Conservation (phyloP, 2,888 invertebrate species). For the Lordiphosa andalusiaca region DNA sequence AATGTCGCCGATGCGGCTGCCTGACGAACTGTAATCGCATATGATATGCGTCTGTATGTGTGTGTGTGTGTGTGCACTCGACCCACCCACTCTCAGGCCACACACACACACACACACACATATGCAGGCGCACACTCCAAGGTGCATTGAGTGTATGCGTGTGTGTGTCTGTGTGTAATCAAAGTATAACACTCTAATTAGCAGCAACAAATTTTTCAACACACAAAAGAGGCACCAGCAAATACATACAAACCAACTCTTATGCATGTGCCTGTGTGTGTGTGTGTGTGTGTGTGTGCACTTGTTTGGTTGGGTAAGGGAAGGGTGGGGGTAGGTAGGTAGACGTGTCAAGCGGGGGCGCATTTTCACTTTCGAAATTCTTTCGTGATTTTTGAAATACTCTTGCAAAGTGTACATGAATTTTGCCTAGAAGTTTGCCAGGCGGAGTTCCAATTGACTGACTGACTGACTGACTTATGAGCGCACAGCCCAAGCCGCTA, state of each 20-base stretch:
- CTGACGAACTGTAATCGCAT: not conserved
- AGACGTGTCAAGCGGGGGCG: constrained; percentile 14
- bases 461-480: too few species aligned
- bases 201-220: constrained; percentile 46
- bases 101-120: too few species aligned
- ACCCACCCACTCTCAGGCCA: constrained; percentile 2
- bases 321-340: too few species aligned
- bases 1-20: constrained; percentile 8
- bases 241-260: not conserved
- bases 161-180: constrained; percentile 36
- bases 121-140: constrained; percentile 11
- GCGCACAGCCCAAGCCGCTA: not conserved
- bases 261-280: not conserved
- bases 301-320: too few species aligned
- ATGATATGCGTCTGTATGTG: too few species aligned
- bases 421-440: too few species aligned
- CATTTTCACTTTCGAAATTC: constrained; percentile 54
- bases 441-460: too few species aligned
- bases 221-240: constrained; percentile 11
- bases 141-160: constrained; percentile 15
- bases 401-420: too few species aligned
- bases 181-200: constrained; percentile 58
- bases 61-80: not conserved
- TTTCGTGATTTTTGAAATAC: constrained; percentile 5
- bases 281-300: not conserved